phyloP scores from a whole-genome alignment of 2,797 vertebrate species.

The Huso huso region DNA sequence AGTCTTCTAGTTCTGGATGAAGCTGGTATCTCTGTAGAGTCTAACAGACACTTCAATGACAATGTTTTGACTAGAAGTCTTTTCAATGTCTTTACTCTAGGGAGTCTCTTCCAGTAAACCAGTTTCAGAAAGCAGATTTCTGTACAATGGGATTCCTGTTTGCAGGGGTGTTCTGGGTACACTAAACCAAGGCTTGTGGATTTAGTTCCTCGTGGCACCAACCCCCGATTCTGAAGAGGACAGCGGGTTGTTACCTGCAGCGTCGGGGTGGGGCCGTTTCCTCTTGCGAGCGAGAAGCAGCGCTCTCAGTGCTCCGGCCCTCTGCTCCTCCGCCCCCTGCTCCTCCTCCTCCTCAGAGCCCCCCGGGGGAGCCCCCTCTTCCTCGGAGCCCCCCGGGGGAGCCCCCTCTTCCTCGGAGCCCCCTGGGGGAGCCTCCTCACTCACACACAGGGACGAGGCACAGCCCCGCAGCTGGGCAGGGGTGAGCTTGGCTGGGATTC shows the following conservation, averaged over 20 bases:
- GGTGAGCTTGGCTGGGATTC: conserved; percentile 74
- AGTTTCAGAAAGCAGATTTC: too few relatives aligned
- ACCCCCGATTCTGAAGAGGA: too few relatives aligned
- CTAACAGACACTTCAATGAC: too few relatives aligned
- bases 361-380: conserved; percentile 24
- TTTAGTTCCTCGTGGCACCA: conserved; percentile 23
- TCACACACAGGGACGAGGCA: conserved; percentile 55
- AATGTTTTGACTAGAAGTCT: too few relatives aligned
- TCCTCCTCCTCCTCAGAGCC: conserved; percentile 21
- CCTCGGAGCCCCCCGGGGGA: conserved; percentile 1
- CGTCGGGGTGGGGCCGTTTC: conserved; percentile 42
- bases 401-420: conserved; percentile 18
- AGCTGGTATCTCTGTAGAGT: too few relatives aligned
- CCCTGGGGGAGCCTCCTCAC: conserved; percentile 24
- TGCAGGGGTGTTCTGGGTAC: too few relatives aligned
- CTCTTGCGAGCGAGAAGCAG: conserved; percentile 54
- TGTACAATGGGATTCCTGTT: too few relatives aligned
- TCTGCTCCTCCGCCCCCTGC: conserved; percentile 38
- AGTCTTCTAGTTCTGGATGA: too few relatives aligned
- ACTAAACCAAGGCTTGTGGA: too few relatives aligned
- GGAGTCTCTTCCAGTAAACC: too few relatives aligned
- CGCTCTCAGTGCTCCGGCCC: conserved; percentile 51
- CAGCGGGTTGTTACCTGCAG: conserved; percentile 20
- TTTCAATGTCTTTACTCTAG: too few relatives aligned
- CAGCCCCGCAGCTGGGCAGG: conserved; percentile 54